Base-by-base conservation (phyloP, 1,140 invertebrate genomes). In the Penaeus vannamei region DNA sequence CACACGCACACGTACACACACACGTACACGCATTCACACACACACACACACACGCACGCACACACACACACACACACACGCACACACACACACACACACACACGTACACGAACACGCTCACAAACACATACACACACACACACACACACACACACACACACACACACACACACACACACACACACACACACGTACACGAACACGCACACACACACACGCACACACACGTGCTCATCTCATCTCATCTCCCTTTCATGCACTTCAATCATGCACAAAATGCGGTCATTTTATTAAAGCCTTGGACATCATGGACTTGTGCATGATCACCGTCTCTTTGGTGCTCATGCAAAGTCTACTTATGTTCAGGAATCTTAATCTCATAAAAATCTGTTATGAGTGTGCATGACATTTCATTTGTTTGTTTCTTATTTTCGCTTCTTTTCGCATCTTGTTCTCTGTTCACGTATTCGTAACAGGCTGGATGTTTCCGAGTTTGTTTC, bases 1-100 rank as follows among this genome's bases (percentile, higher is more conserved):
- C 85, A 86, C 32, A 86, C 85, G 64, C 60, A 64, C 85, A 86
- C 76, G 64, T 59, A 81, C 72, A 64, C 85, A 80, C 60, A 83
- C 60, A 83, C 81, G 64, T 23, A 83, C 81, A 61, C n/a, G 23
- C 32, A 3, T 69, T n/a, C 19, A 80, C 77, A 80, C 77, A 80
- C 77, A 80, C 77, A 80, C 29, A 80, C 77, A 80, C 77, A 80
- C 77, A 80, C 77, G 59, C 77, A 80, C 77, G 42, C 77, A 42
- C 77, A 81, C 69, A 29, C 36, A 29, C 69, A 32, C 26, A 5
- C 59, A 32, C 29, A 19, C 46, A 60, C 42, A 32, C 36, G 60
- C 53, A 60, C 23, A 60, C 61, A 76, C n/a, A 86, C 76, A 64
- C 76, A 80, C 77, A 80, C 60, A 36, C 29, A 80, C 76, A 87